Evolutionary conservation across 2,113 vertebrate species (phyloP), one percentile per base, ranked within the genome.

Genomic region (Sus scrofa): DNA sequence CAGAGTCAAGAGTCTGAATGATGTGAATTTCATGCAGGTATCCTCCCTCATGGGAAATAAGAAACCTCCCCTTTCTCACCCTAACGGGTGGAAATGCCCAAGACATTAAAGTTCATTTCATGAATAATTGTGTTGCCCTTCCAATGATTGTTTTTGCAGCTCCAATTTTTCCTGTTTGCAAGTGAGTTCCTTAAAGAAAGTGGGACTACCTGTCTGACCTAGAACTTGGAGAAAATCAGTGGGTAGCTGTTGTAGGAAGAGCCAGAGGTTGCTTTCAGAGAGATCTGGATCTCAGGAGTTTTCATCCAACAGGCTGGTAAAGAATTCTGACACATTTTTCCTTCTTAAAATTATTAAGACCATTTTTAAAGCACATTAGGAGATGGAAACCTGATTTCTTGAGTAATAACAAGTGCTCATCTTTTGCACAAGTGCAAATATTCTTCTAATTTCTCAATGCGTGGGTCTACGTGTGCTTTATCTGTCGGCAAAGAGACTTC

Each of bases 341-440:
- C 24, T 95, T 83, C 70, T 85, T 83, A 68, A 90, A 68, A 96
- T 83, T 34, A 92, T 89, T 71, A 77, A 85, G 58, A 73, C 14
- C 56, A 62, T 60, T 60, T 60, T 87, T 94, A 67, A 75, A 78
- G 30, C 70, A 27, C 37, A 54, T 75, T 32, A 87, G 32, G n/a
- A 77, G 37, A 77, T 78, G 50, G 56, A 4, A 6, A 30, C 56
- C 22, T 32, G 27, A 39, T 89, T 70, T 94, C 44, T 50, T 50
- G 4, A 91, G 70, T 27, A 74, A 71, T 87, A 81, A 77, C 71
- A 92, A 84, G 77, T 44, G 63, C 27, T n/a, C 54, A 18, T 77
- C 81, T 92, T 78, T 44, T 94, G 77, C 24, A 86, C 60, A 44
- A 91, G 83, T 24, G 91, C 50, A 44, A 44, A 44, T 44, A 92